Conservation (phyloP, 2,888 invertebrate genomes). For the Leptinotarsa tumamoca region DNA sequence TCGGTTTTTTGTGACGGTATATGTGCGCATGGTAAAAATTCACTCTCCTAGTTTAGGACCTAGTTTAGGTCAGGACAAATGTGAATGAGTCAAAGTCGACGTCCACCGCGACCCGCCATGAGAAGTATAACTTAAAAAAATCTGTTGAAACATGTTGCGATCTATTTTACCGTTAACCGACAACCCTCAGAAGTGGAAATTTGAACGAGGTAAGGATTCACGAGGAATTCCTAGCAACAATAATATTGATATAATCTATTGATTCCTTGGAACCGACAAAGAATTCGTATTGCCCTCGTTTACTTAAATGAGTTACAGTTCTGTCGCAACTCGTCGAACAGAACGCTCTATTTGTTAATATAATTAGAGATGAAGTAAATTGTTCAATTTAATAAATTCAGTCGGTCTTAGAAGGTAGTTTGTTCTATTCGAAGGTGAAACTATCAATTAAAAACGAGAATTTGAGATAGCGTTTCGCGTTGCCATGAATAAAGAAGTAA, state of each 20-base stretch:
- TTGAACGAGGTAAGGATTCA: too few species aligned
- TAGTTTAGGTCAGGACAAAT: too few species aligned
- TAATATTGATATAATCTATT: neutral
- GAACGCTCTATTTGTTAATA: slow-evolving; percentile 26
- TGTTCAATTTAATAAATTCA: slow-evolving; percentile 29
- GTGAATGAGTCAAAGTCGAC: too few species aligned
- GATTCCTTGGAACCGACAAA: neutral
- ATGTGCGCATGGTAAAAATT: too few species aligned
- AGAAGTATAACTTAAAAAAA: too few species aligned
- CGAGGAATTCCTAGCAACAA: neutral
- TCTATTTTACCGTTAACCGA: too few species aligned
- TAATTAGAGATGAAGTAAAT: slow-evolving; percentile 29
- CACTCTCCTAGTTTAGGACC: too few species aligned
- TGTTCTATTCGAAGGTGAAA: slow-evolving; percentile 27
- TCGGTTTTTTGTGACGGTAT: too few species aligned
- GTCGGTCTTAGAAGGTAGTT: slow-evolving; percentile 25
- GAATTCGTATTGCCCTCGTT: neutral
- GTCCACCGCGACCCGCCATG: too few species aligned
- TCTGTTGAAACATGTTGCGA: too few species aligned
- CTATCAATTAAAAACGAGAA: slow-evolving; percentile 22
- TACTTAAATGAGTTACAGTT: slow-evolving; percentile 16
- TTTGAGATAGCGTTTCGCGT: slow-evolving; percentile 1
- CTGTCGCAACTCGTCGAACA: slow-evolving; percentile 25
- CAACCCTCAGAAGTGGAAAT: too few species aligned
- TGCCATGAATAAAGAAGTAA: slow-evolving; percentile 15